Conservation (phyloP, 1,140 invertebrate genomes). For the Bombus affinis region DNA sequence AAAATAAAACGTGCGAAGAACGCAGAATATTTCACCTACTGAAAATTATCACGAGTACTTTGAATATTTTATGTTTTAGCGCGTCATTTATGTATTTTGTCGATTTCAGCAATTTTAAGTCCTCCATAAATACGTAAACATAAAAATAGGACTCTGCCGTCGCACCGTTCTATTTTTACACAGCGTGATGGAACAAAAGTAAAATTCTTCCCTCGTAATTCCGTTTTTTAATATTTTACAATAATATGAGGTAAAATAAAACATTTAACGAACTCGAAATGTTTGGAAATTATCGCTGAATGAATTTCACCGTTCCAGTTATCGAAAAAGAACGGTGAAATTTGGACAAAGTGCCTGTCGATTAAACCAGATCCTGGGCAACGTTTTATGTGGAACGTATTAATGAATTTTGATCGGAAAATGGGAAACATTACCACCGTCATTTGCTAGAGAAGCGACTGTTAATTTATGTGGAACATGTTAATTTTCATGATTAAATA, state of each 20-base stretch:
- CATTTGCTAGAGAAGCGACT: background rate
- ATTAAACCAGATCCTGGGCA: background rate
- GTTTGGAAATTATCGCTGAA: background rate
- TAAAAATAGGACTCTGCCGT: background rate
- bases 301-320: background rate
- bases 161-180: background rate
- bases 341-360: background rate
- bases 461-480: background rate
- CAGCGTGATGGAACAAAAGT: background rate
- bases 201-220: background rate
- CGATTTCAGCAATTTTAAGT: background rate
- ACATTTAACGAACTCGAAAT: background rate
- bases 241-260: background rate
- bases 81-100: too few relatives aligned
- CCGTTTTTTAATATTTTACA: background rate
- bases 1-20: background rate
- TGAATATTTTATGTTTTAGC: background rate
- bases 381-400: background rate
- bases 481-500: conserved; percentile 17
- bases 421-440: background rate
- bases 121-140: background rate
- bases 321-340: background rate
- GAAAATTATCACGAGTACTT: background rate
- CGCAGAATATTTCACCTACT: background rate
- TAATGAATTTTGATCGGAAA: background rate